Conservation (phyloP, 2,113 vertebrate species). For the Eulacestoma nigropectus region DNA sequence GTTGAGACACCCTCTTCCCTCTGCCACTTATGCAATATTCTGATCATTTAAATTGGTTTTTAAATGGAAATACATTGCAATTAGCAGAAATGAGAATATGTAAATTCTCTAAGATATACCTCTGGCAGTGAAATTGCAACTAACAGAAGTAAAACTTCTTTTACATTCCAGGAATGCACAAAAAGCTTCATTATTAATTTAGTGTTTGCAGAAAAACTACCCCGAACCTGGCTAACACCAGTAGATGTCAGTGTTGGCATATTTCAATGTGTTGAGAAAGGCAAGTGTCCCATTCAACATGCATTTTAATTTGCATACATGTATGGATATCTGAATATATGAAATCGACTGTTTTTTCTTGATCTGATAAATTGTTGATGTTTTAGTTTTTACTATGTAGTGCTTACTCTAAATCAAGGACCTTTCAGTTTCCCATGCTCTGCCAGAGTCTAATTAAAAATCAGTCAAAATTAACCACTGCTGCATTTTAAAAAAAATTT, state of each 20-base stretch:
- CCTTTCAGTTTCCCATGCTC: not conserved
- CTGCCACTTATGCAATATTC: not conserved
- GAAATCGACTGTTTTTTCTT: not conserved
- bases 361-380: not conserved
- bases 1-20: not conserved
- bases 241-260: constrained; percentile 77
- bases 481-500: too few species aligned
- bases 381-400: not conserved
- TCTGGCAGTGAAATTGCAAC: not conserved
- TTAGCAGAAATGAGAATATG: not conserved
- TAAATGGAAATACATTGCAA: not conserved
- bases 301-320: not conserved
- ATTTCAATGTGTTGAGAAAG: not conserved
- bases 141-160: not conserved
- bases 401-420: not conserved
- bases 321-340: not conserved
- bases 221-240: constrained; percentile 47
- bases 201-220: not conserved
- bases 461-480: too few species aligned
- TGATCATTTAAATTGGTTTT: not conserved
- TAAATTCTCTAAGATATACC: not conserved
- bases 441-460: not conserved
- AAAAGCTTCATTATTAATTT: not conserved
- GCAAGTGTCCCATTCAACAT: not conserved
- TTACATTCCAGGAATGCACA: not conserved